phyloP scores from a whole-genome alignment of 1,140 invertebrate genomes.

The Colletes latitarsis region DNA sequence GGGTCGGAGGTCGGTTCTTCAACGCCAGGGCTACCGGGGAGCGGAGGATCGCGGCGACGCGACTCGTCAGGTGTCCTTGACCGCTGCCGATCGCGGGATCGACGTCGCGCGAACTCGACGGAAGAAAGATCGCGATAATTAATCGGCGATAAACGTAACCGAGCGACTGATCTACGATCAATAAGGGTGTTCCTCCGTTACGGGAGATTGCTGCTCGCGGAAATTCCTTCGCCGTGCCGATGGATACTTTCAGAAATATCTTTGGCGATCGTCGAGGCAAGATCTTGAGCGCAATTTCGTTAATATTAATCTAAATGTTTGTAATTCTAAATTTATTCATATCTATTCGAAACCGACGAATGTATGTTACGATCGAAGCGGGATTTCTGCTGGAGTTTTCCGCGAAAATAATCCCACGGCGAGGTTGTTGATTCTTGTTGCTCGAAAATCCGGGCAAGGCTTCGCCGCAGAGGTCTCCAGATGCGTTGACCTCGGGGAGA shows the following conservation, averaged over 20 bases:
- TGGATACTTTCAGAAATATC: not conserved
- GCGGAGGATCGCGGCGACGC: constrained; percentile 6
- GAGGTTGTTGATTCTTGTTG: constrained; percentile 17
- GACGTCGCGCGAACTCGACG: constrained; percentile 16
- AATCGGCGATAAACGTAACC: constrained; percentile 51
- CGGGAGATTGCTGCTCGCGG: not conserved
- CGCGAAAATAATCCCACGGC: constrained; percentile 44
- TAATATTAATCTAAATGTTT: too few relatives aligned
- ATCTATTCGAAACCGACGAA: too few relatives aligned
- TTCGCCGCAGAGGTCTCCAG: constrained; percentile 22
- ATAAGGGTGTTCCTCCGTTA: not conserved
- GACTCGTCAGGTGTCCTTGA: constrained; percentile 61
- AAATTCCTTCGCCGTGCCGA: not conserved
- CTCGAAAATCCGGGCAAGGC: constrained; percentile 49
- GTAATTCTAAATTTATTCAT: too few relatives aligned
- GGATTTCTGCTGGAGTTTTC: not conserved
- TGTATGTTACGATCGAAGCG: too few relatives aligned
- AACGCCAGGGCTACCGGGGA: constrained; percentile 31
- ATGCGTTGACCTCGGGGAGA: constrained; percentile 47
- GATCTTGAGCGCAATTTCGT: too few relatives aligned
- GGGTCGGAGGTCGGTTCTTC: constrained; percentile 58
- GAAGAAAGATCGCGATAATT: constrained; percentile 44
- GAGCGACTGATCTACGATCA: constrained; percentile 13
- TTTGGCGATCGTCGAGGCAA: not conserved
- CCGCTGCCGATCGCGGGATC: constrained; percentile 44